Evolutionary conservation across 2,797 vertebrate species (phyloP).

Genomic region (Spea hammondii): DNA sequence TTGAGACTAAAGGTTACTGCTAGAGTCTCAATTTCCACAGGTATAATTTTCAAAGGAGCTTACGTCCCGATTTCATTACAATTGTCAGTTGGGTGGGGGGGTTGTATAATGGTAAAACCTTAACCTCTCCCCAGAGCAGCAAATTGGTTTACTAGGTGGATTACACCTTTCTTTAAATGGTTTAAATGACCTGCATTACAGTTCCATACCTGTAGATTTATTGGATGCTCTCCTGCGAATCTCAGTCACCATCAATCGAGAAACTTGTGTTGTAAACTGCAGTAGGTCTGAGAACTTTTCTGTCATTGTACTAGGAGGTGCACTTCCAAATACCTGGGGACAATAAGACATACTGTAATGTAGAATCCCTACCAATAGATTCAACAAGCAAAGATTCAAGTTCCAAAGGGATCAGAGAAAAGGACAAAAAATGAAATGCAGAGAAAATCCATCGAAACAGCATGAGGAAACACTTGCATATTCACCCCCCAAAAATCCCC

Average conservation of each 20-base stretch:
- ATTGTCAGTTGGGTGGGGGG: too few relatives aligned
- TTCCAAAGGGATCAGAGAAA: too few relatives aligned
- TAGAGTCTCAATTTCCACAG: too few relatives aligned
- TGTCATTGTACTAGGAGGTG: conserved; percentile 92
- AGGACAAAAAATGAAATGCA: neutral
- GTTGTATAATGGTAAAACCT: too few relatives aligned
- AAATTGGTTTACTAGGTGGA: neutral
- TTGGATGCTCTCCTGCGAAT: conserved; percentile 95
- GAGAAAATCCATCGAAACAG: neutral
- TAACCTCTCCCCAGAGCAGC: too few relatives aligned
- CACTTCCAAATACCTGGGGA: conserved; percentile 89
- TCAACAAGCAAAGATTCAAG: too few relatives aligned
- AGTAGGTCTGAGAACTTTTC: conserved; percentile 98
- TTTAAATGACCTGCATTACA: neutral
- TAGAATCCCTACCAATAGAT: neutral
- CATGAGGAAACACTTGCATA: too few relatives aligned
- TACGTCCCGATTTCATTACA: too few relatives aligned
- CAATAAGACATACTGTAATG: conserved; percentile 38
- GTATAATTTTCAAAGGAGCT: too few relatives aligned
- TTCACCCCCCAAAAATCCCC: too few relatives aligned
- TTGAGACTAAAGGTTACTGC: too few relatives aligned
- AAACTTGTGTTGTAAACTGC: conserved; percentile 98
- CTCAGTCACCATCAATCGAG: conserved; percentile 96
- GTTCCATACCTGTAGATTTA: conserved; percentile 89
- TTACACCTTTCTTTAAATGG: neutral